phyloP scores from a whole-genome alignment of 2,113 vertebrate species.

The Callionymus lyra region DNA sequence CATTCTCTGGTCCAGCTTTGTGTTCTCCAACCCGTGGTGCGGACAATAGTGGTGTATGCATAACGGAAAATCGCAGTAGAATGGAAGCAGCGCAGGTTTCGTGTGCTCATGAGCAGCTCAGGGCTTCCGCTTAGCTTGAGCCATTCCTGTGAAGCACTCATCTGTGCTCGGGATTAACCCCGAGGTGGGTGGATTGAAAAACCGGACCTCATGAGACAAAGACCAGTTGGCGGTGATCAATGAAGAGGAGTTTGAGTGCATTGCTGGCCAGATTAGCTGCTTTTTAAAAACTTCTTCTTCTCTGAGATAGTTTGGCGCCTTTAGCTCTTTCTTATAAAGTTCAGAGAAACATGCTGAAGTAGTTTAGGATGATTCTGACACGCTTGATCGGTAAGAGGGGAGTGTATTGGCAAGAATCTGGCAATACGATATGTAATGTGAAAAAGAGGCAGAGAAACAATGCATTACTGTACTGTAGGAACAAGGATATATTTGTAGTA shows the following conservation, averaged over 20 bases:
- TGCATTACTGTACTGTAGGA: too few relatives aligned
- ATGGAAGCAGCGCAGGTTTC: not conserved
- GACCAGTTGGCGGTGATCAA: conserved; percentile 27
- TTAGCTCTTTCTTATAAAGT: not conserved
- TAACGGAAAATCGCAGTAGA: too few relatives aligned
- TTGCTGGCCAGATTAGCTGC: conserved; percentile 16
- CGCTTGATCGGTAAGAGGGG: too few relatives aligned
- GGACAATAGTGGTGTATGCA: too few relatives aligned
- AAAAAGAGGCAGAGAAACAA: too few relatives aligned
- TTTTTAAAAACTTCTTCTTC: conserved; percentile 1
- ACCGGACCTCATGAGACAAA: conserved; percentile 35
- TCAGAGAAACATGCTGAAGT: not conserved
- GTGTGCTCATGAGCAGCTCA: too few relatives aligned
- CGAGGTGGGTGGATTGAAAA: conserved; percentile 48
- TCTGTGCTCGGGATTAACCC: conserved; percentile 54
- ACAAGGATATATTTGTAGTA: too few relatives aligned
- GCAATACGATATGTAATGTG: too few relatives aligned
- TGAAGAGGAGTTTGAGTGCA: conserved; percentile 15
- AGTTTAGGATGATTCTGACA: not conserved
- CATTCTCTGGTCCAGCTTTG: conserved; percentile 1
- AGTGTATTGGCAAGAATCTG: too few relatives aligned
- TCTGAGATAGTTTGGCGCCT: not conserved
- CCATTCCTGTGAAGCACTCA: conserved; percentile 44
- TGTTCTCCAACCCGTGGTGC: not conserved
- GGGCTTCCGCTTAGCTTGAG: conserved; percentile 22